Percentiles rank a stretch among this genome's conserved stretches.
phyloP scores from a whole-genome alignment of 1,140 invertebrate genomes.

The Drosophila miranda region DNA sequence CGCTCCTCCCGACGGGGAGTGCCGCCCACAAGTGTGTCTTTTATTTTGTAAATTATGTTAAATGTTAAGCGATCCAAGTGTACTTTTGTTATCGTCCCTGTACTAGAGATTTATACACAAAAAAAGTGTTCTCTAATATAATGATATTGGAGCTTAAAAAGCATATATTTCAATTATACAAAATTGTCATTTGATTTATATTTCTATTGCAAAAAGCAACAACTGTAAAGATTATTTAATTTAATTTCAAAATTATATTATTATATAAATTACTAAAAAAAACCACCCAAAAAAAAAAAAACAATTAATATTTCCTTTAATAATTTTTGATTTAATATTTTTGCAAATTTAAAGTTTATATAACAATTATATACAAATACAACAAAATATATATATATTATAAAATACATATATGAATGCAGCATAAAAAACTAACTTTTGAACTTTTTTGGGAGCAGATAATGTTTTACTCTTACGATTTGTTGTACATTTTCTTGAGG shows the following conservation, averaged over 20 bases:
- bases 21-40: slow-evolving; percentile 25
- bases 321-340: slow-evolving; percentile 56
- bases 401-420: slow-evolving; percentile 43
- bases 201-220: slow-evolving; percentile 27
- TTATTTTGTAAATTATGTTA: slow-evolving; percentile 46
- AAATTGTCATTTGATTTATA: slow-evolving; percentile 2
- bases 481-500: slow-evolving; percentile 55
- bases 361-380: slow-evolving; percentile 39
- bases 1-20: slow-evolving; percentile 1
- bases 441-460: slow-evolving; percentile 39
- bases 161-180: slow-evolving; percentile 12
- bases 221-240: slow-evolving; percentile 32
- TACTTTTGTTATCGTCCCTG: slow-evolving; percentile 25
- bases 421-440: slow-evolving; percentile 31
- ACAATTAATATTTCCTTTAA: slow-evolving; percentile 8
- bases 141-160: slow-evolving; percentile 22
- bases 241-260: slow-evolving; percentile 27
- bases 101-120: too few relatives aligned
- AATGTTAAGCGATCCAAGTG: slow-evolving; percentile 35
- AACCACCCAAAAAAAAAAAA: slow-evolving; percentile 22
- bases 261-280: slow-evolving; percentile 16
- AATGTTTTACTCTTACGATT: slow-evolving; percentile 5
- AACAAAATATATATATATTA: slow-evolving; percentile 40
- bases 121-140: slow-evolving; percentile 24
- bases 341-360: slow-evolving; percentile 77